Evolutionary conservation across 2,888 invertebrate species (phyloP), one percentile per base, ranked within the genome.

Genomic region (Caenorhabditis panamensis): DNA sequence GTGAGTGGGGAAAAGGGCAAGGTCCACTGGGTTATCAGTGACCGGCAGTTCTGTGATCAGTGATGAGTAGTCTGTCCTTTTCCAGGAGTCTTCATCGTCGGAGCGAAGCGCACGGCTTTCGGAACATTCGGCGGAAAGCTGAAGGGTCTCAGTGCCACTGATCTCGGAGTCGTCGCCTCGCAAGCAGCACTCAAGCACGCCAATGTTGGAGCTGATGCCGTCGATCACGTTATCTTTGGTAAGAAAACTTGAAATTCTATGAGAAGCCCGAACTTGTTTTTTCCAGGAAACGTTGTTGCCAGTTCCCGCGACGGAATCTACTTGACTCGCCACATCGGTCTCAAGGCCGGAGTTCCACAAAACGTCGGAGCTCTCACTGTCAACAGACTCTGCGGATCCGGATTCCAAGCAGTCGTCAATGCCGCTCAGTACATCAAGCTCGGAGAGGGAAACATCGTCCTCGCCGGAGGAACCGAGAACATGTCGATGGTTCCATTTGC

Each of bases 21-120:
- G 18, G 68, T 28, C 20, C 53, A 24, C 13, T 6, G 66, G 53
- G 31, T 28, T 2, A 18, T 61, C 16, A 13, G 24, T 44, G 4
- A 44, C 18, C 4, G 2, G 20, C 31, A 3, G 13, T 36, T 37
- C 11, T 36, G 75, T 73, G 66, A 66, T 73, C 59, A 41, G 66
- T 73, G 73, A 73, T 31, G 9, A 9, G 4, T 31, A 41, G 56
- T 75, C 1, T 37, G 16, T 20, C 44, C 1, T 37, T 51, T 28
- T 79, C 20, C 28, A 80, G 91, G 90, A 73, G 91, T 92, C 1
- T 92, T 91, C 84, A 91, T 92, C 86, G 96, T 98, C 82, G 96
- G 95, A 86, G 97, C 97, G 18, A 98, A 97, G 92, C 94, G 98
- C 82, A 98, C 97, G 0, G 95, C 97, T 1, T 98, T 98, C 92